A percentile compares a stretch with the other conserved stretches of the same genome.
These are phyloP conservation scores for Etheostoma spectabile DNA, from an alignment of 2,113 vertebrate species.

Conservation along the genomic window DNA sequence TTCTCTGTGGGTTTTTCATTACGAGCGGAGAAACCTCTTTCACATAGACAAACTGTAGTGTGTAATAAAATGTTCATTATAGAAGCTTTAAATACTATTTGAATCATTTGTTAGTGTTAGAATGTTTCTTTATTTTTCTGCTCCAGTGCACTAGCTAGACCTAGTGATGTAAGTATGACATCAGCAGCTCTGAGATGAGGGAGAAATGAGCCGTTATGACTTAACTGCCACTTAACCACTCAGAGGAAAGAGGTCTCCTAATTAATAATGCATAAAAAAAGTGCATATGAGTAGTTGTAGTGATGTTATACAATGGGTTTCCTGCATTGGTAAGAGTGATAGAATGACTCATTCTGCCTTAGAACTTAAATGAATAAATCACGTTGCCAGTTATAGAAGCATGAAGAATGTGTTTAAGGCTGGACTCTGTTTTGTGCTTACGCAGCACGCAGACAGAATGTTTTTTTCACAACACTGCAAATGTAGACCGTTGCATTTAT, in stretches of 20 bases:
- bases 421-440: conserved; percentile 2
- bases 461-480: background rate
- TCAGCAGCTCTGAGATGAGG: conserved; percentile 21
- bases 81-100: background rate
- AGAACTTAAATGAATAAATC: background rate
- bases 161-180: conserved; percentile 30
- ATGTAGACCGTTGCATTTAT: background rate
- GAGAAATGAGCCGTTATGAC: conserved; percentile 37
- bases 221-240: conserved; percentile 48
- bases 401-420: background rate
- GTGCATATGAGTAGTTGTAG: conserved; percentile 35
- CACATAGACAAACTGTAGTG: background rate
- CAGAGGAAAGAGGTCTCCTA: conserved; percentile 40
- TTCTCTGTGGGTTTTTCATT: background rate
- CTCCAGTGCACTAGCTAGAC: background rate
- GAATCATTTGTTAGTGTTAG: background rate
- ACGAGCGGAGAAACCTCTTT: background rate
- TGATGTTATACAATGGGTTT: conserved; percentile 39
- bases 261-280: conserved; percentile 67
- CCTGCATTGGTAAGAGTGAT: background rate
- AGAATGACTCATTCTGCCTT: conserved; percentile 43
- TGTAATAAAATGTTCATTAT: background rate
- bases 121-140: background rate
- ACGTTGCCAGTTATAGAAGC: background rate
- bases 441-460: too few species aligned